Conservation (phyloP, 2,797 vertebrate species). For the Mionectes olivaceus region DNA sequence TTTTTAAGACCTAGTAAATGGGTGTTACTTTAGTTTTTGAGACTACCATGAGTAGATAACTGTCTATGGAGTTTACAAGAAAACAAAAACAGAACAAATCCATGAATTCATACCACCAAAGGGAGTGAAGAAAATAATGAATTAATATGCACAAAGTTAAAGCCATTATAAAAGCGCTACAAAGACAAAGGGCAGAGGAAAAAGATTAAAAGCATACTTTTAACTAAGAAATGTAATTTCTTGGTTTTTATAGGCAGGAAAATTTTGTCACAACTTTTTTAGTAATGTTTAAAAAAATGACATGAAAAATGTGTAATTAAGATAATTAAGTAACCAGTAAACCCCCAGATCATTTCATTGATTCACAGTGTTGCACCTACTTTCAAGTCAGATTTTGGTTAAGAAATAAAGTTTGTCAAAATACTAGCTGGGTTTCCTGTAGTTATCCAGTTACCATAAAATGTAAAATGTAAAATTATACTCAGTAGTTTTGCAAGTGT, state of each 20-base stretch:
- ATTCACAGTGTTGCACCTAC: not conserved
- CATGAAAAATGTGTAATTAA: not conserved
- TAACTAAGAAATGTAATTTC: not conserved
- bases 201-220: not conserved
- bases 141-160: not conserved
- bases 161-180: not conserved
- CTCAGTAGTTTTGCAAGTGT: constrained; percentile 60
- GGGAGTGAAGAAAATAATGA: not conserved
- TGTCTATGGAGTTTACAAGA: not conserved
- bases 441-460: constrained; percentile 73
- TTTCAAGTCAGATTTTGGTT: constrained; percentile 27
- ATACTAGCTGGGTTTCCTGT: constrained; percentile 59
- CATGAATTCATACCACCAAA: not conserved
- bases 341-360: not conserved
- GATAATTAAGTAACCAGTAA: not conserved
- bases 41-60: not conserved
- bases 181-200: not conserved
- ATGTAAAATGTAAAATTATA: constrained; percentile 71
- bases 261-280: not conserved
- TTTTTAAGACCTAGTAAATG: not conserved
- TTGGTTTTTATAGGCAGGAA: not conserved
- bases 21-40: not conserved
- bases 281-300: not conserved
- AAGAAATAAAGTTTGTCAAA: constrained; percentile 64
- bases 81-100: not conserved